These are phyloP conservation scores for Latrodectus geometricus DNA, from an alignment of 1,140 invertebrate species.

Conservation along the genomic window DNA sequence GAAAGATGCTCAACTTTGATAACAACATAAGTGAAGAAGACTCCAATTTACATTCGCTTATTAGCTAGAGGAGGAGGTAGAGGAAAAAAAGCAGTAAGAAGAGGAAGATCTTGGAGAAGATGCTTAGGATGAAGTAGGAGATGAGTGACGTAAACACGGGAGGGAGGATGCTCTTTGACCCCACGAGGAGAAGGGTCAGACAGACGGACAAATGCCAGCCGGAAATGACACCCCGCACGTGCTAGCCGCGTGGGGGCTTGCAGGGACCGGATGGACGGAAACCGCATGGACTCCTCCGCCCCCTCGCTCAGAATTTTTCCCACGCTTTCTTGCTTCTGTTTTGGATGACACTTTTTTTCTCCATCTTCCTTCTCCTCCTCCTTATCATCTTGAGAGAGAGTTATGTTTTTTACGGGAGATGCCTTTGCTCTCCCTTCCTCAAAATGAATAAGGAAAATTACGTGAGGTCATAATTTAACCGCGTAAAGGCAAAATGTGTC, in stretches of 20 bases:
- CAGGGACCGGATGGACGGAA: conserved; percentile 9
- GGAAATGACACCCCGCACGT: conserved; percentile 60
- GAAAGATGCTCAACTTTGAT: too few relatives aligned
- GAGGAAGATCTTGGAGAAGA: background rate
- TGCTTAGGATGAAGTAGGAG: background rate
- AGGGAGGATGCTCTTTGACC: background rate
- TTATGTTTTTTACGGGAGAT: too few relatives aligned
- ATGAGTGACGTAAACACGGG: conserved; percentile 20
- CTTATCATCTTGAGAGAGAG: conserved; percentile 4
- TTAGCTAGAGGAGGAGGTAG: background rate
- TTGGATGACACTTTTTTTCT: background rate
- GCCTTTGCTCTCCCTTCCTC: too few relatives aligned
- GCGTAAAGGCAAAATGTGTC: too few relatives aligned
- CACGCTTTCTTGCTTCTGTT: conserved; percentile 17
- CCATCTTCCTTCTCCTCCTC: background rate
- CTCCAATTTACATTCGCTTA: too few relatives aligned
- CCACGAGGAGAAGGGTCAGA: background rate
- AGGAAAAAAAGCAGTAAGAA: background rate
- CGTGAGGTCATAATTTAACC: too few relatives aligned
- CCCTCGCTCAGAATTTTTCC: background rate
- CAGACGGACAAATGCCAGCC: conserved; percentile 36
- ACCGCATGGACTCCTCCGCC: background rate
- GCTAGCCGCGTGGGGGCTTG: conserved; percentile 52
- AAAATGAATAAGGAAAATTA: too few relatives aligned
- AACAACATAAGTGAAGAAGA: too few relatives aligned